Evolutionary conservation across 2,888 invertebrate species (phyloP).

Genomic region (Teleogryllus oceanicus): DNA sequence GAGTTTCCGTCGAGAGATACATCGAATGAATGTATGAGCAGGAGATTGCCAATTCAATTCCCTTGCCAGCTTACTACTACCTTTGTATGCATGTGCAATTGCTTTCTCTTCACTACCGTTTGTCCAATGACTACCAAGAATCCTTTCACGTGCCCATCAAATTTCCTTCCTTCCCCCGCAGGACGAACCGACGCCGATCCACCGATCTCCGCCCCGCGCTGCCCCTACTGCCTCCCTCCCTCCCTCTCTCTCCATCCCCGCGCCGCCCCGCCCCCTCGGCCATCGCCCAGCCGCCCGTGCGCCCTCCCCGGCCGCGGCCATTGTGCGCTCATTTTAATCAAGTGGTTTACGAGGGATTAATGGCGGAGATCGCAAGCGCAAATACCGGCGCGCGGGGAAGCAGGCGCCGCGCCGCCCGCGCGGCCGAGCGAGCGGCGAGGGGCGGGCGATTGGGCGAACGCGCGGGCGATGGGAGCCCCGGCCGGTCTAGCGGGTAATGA

Average conservation of each 20-base stretch:
- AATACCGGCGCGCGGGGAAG: slow-evolving; percentile 19
- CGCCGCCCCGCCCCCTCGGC: neutral
- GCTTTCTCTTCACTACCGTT: too few species aligned
- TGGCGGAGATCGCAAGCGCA: slow-evolving; percentile 24
- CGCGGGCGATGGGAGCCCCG: neutral
- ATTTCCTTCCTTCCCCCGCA: too few species aligned
- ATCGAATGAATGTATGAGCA: neutral
- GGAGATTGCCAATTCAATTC: neutral
- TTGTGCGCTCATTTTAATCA: slow-evolving; percentile 32
- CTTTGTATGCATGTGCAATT: too few species aligned
- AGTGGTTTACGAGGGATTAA: slow-evolving; percentile 31
- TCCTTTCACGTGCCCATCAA: too few species aligned
- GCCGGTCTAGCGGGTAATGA: slow-evolving; percentile 7
- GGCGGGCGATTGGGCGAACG: slow-evolving; percentile 26
- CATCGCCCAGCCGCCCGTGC: neutral
- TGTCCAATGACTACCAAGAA: too few species aligned
- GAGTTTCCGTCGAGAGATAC: neutral
- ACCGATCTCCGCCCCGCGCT: too few species aligned
- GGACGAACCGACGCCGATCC: too few species aligned
- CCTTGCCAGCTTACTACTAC: neutral
- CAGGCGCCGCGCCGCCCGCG: neutral
- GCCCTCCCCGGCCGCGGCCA: slow-evolving; percentile 19
- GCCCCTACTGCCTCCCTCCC: neutral
- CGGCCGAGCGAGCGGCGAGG: neutral
- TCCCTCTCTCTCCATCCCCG: too few species aligned